These are phyloP conservation scores for Strix uralensis DNA, from an alignment of 2,113 vertebrate species.

Conservation along the genomic window DNA sequence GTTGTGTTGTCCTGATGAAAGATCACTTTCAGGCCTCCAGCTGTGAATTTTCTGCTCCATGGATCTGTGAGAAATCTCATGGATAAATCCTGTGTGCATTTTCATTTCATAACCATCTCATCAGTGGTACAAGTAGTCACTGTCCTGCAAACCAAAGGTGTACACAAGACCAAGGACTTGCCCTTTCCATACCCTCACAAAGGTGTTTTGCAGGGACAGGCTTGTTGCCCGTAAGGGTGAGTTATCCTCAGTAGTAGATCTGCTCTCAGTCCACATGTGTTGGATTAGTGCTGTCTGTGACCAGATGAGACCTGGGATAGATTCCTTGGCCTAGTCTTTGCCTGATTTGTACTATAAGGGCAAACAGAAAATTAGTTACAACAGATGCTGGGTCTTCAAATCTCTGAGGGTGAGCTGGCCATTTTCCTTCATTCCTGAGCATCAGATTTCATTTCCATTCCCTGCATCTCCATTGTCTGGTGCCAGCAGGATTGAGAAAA, in stretches of 20 bases:
- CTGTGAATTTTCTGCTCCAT: background rate
- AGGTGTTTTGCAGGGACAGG: background rate
- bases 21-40: background rate
- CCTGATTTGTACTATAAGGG: background rate
- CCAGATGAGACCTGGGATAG: background rate
- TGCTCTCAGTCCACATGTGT: background rate
- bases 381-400: background rate
- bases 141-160: background rate
- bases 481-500: background rate
- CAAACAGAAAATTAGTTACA: background rate
- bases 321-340: background rate
- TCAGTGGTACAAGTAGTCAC: background rate
- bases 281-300: background rate
- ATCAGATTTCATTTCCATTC: background rate
- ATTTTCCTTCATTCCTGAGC: background rate
- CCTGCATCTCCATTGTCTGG: background rate
- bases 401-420: background rate
- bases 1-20: background rate
- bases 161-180: background rate
- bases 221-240: background rate
- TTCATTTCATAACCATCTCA: background rate
- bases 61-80: constrained; percentile 49
- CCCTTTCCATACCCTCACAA: background rate
- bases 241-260: background rate
- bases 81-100: background rate